These are phyloP conservation scores for Halcyon leucocephala DNA, from an alignment of 2,797 vertebrate genomes.

Conservation along the genomic window DNA sequence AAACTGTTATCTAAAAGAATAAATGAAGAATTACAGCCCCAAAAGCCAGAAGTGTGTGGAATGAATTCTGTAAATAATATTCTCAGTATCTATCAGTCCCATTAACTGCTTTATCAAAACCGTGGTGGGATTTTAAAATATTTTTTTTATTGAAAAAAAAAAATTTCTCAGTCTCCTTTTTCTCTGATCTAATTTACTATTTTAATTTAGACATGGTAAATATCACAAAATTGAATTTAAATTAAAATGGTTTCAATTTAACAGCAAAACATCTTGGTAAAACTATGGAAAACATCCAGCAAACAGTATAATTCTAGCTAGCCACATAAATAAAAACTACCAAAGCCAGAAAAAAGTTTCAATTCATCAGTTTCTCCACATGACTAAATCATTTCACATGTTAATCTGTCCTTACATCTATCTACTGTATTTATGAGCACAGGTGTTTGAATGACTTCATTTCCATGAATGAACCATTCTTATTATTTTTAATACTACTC, in stretches of 20 bases:
- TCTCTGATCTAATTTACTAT: background rate
- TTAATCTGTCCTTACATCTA: background rate
- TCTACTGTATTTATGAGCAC: background rate
- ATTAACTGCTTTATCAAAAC: background rate
- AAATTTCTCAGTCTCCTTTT: background rate
- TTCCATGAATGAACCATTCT: background rate
- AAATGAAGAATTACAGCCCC: background rate
- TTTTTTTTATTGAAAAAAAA: background rate
- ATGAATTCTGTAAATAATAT: background rate
- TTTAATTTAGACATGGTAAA: background rate
- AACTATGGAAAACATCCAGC: background rate
- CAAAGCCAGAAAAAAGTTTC: background rate
- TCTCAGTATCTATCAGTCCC: rapidly evolving
- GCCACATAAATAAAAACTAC: background rate
- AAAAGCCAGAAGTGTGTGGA: background rate
- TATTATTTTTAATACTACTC: background rate
- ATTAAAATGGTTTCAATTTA: background rate
- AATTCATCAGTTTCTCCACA: background rate
- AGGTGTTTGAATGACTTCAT: background rate
- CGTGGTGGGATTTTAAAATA: background rate
- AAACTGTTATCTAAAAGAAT: background rate
- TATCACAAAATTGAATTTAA: background rate
- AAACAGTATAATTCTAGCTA: background rate
- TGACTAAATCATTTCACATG: background rate
- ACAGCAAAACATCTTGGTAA: background rate